Evolutionary conservation across 1,140 invertebrate genomes (phyloP).

Genomic region (Drosophila insularis): DNA sequence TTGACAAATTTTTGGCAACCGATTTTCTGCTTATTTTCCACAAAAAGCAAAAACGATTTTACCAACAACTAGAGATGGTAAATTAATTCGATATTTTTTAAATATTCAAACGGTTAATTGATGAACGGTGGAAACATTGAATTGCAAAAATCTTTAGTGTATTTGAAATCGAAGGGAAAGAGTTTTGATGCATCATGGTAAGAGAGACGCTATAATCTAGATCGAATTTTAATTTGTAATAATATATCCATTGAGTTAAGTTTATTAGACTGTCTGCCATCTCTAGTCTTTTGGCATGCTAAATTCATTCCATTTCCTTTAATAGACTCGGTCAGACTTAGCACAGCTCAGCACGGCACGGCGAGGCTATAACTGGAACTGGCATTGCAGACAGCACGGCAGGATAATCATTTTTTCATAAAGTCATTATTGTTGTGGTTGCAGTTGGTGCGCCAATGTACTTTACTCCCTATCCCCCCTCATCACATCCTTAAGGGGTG

Average conservation of each 20-base stretch:
- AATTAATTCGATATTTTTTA: neutral
- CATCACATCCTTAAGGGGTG: neutral
- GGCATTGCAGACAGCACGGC: conserved; percentile 51
- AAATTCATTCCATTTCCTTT: conserved; percentile 55
- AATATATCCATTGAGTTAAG: too few relatives aligned
- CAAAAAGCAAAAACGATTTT: conserved; percentile 54
- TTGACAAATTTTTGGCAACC: conserved; percentile 77
- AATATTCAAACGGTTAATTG: neutral
- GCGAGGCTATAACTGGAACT: conserved; percentile 20
- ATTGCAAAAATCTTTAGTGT: too few relatives aligned
- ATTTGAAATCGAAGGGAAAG: too few relatives aligned
- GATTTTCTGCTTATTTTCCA: conserved; percentile 78
- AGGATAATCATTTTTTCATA: conserved; percentile 80
- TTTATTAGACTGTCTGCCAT: conserved; percentile 6
- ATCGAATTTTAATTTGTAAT: too few relatives aligned
- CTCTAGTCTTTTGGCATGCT: conserved; percentile 15
- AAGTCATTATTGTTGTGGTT: conserved; percentile 79
- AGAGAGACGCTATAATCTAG: too few relatives aligned
- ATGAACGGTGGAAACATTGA: too few relatives aligned
- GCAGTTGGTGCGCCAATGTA: conserved; percentile 42
- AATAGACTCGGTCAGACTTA: conserved; percentile 55
- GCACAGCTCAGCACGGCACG: conserved; percentile 26
- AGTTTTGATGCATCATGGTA: too few relatives aligned
- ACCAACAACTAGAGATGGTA: conserved; percentile 45
- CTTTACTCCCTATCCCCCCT: conserved; percentile 4